Evolutionary conservation across 2,797 vertebrate genomes (phyloP).

Genomic region (Pampus argenteus): DNA sequence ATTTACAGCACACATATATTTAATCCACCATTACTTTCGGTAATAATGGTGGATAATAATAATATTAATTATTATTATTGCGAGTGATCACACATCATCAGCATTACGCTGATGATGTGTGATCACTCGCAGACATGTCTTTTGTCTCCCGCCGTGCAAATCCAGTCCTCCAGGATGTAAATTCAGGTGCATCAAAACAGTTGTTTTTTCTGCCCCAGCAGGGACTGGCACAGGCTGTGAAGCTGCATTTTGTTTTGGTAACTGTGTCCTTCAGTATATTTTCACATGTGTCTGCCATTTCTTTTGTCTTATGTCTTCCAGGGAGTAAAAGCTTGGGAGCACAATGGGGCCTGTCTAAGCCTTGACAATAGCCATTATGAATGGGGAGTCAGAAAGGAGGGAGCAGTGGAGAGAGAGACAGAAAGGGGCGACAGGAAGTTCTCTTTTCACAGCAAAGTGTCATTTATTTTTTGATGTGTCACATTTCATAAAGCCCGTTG

Average conservation of each 20-base stretch:
- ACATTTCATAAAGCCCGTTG: constrained; percentile 47
- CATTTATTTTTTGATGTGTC: constrained; percentile 51
- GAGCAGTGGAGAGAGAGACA: constrained; percentile 29
- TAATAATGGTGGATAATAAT: too few species aligned
- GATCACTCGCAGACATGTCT: not conserved
- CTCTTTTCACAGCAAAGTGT: constrained; percentile 52
- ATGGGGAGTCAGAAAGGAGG: constrained; percentile 61
- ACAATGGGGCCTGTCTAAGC: constrained; percentile 80
- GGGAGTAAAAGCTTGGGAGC: constrained; percentile 65
- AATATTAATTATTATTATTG: too few species aligned
- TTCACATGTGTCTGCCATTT: constrained; percentile 55
- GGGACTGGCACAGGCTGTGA: constrained; percentile 5
- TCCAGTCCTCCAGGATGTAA: not conserved
- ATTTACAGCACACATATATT: constrained; percentile 9
- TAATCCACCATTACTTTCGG: not conserved
- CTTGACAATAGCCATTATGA: constrained; percentile 78
- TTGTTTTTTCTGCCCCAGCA: not conserved
- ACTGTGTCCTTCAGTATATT: constrained; percentile 22
- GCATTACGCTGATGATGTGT: constrained; percentile 6
- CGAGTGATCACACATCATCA: too few species aligned
- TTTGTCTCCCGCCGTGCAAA: not conserved
- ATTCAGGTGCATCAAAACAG: not conserved
- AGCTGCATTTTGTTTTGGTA: constrained; percentile 24
- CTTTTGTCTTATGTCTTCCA: constrained; percentile 69
- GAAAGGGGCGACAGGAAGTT: constrained; percentile 50